Evolutionary conservation across 2,888 invertebrate genomes (phyloP).

Genomic region (Psylliodes chrysocephalus): DNA sequence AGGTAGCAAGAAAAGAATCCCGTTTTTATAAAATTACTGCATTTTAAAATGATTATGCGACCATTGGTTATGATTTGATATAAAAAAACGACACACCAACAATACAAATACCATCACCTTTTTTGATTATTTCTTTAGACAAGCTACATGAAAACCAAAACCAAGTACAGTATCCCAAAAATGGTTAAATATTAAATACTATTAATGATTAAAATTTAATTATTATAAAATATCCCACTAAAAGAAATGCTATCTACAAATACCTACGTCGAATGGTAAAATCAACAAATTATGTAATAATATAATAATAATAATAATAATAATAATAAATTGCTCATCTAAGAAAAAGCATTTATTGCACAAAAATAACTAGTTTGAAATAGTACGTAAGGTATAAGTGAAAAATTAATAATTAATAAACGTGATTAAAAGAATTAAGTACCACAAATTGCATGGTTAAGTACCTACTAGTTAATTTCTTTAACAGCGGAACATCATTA

Average conservation of each 20-base stretch:
- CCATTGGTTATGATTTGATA: too few species aligned
- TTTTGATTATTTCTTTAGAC: constrained; percentile 26
- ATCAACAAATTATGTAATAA: constrained; percentile 36
- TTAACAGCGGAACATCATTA: neutral
- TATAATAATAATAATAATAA: too few species aligned
- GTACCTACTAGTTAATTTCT: constrained; percentile 13
- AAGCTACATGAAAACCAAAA: constrained; percentile 44
- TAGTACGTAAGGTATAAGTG: constrained; percentile 7
- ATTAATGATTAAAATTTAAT: constrained; percentile 38
- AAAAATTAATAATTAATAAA: constrained; percentile 33
- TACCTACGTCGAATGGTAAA: constrained; percentile 35
- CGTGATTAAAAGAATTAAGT: constrained; percentile 13
- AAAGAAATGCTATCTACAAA: constrained; percentile 43
- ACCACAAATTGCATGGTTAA: constrained; percentile 14
- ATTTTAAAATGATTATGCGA: too few species aligned
- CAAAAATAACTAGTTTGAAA: constrained; percentile 29
- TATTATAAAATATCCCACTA: constrained; percentile 41
- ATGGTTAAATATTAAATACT: constrained; percentile 36
- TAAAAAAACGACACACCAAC: too few species aligned
- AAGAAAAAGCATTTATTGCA: constrained; percentile 40
- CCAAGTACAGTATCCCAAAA: constrained; percentile 50
- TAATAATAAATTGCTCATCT: constrained; percentile 30
- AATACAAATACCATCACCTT: constrained; percentile 17
- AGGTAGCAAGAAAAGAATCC: too few species aligned
- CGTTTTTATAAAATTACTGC: too few species aligned